Evolutionary conservation across 2,113 vertebrate genomes (phyloP).

Genomic region (Phalacrocorax aristotelis): DNA sequence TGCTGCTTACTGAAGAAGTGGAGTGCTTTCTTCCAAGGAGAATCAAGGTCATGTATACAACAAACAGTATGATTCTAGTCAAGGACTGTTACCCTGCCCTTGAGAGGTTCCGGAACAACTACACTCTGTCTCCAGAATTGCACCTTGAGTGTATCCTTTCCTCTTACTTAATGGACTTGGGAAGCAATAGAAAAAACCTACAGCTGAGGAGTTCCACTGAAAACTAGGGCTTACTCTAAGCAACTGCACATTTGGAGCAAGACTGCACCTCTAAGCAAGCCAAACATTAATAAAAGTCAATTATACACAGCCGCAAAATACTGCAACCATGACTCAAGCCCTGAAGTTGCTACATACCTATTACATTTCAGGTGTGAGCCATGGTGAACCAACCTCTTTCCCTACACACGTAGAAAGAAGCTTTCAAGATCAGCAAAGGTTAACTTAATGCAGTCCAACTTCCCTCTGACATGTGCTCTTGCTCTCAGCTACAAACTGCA

Average conservation of each 20-base stretch:
- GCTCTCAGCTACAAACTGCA: conserved; percentile 2
- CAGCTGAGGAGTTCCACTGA: neutral
- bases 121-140: neutral
- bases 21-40: neutral
- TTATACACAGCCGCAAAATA: conserved; percentile 41
- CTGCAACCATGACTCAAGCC: conserved; percentile 45
- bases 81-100: conserved; percentile 20
- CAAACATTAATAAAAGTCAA: conserved; percentile 3
- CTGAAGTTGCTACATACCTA: conserved; percentile 40
- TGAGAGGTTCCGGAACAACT: neutral
- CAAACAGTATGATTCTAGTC: neutral
- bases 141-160: neutral
- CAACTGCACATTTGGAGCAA: neutral
- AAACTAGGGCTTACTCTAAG: neutral
- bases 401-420: neutral
- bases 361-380: conserved; percentile 28
- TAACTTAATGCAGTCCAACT: neutral
- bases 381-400: neutral
- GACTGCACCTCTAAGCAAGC: neutral
- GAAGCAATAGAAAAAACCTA: neutral
- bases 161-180: neutral
- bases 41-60: neutral
- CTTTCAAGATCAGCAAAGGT: conserved; percentile 14
- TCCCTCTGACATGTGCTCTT: neutral
- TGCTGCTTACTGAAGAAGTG: neutral